Evolutionary conservation across 2,797 vertebrate genomes (phyloP), one percentile per base, ranked within the genome.

Genomic region (Chelon labrosus): DNA sequence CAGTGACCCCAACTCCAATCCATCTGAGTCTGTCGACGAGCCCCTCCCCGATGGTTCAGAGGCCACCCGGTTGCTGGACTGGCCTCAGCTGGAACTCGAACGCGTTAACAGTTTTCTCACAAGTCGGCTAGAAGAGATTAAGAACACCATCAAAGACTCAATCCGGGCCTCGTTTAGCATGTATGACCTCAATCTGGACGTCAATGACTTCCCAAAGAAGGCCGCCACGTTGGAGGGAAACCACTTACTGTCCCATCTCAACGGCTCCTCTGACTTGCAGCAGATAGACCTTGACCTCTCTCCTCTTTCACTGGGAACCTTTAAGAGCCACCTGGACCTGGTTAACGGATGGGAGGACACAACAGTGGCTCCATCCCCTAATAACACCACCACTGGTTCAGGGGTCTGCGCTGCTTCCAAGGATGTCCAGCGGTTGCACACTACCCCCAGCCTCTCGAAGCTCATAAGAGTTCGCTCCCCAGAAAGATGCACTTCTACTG

Each of bases 111-210:
- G 96, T 91, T 99, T 99, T 82, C 94, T 99, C 74, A 99, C 96
- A 83, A 99, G 96, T 91, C 96, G 97, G 16, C 95, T 99, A 19
- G 98, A 98, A 86, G 98, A 99, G 91, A 99, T 99, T 81, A 99
- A 98, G 84, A 98, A 98, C 91, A 97, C 97, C 80, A 99, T 99
- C 84, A 98, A 99, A 91, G 97, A 99, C 95, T 99, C 98, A 39
- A 97, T 99, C 84, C 94, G 96, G 54, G 96, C 98, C 89, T 98
- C 97, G 47, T 98, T 99, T 92, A 98, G 96, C 10, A 96, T 98
- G 89, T 98, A 98, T 0, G 98, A 99, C 92, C 96, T 99, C 89
- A 97, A 97, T 85, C 90, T 98, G 88, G 97, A 99, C 47, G 97
- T 97, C 89, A 97, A 97, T 2, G 97, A 98, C 93, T 99, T 99